Base-by-base conservation (phyloP, 2,797 vertebrate species). In the Phataginus tricuspis region DNA sequence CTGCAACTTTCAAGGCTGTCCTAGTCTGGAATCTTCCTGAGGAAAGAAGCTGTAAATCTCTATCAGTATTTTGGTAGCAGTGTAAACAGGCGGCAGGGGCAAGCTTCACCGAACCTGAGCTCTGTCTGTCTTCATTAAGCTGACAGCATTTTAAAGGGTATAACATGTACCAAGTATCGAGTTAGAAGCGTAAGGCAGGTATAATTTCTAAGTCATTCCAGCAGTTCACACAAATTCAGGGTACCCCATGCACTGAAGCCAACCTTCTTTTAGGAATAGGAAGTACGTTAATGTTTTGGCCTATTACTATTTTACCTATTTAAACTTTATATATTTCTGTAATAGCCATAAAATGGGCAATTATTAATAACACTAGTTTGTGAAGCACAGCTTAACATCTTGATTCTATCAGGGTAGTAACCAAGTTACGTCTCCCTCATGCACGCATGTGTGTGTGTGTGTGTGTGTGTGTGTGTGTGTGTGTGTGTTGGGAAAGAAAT, bases 231-330 rank as follows among this genome's bases (percentile, higher is more conserved):
- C 64, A 86, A 61, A 93, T 80, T 68, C 71, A 64, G 34, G 27
- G 29, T 6, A 18, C n/a, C 34, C n/a, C 18, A 4, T 19, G 4
- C n/a, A 49, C 74, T 91, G 29, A 85, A 69, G 61, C 69, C 66
- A 93, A 27, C 29, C 55, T 87, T 91, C 37, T 34, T 85, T 90
- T 72, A 78, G 61, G n/a, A 93, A 66, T 59, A 51, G 83, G 69
- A 63, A 80, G 39, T 86, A 61, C 75, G 84, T 93, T 77, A 71
- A 21, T 78, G 55, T 79, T 77, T 88, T 78, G 12, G 34, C n/a
- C 21, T 66, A 72, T 87, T 77, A 49, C 77, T 95, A 68, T 86
- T 94, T 96, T 94, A 82, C 39, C 21, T 72, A 45, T 71, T 86
- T 90, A 37, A 90, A 59, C 49, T 88, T 88, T 53, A 69, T n/a